These are phyloP conservation scores for Sebastolobus alascanus DNA, from an alignment of 2,797 vertebrate genomes.

Conservation along the genomic window DNA sequence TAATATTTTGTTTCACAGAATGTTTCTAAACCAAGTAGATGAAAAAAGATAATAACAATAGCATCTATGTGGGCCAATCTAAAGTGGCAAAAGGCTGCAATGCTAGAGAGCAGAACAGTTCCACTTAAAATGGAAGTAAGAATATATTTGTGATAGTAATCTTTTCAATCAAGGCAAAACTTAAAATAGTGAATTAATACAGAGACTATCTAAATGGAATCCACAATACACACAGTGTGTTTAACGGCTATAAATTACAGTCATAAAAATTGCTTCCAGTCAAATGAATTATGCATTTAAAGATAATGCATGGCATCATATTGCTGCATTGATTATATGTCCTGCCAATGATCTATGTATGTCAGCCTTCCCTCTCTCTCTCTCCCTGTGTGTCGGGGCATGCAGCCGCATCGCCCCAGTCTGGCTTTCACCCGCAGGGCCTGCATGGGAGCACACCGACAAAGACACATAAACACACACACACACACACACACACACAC, in stretches of 20 bases:
- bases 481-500: conserved; percentile 44
- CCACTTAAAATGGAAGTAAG: not conserved
- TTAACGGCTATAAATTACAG: conserved; percentile 1
- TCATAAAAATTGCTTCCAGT: conserved; percentile 5
- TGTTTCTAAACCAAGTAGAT: not conserved
- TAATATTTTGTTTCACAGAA: not conserved
- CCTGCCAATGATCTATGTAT: conserved; percentile 30
- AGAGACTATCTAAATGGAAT: not conserved
- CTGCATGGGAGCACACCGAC: conserved; percentile 36
- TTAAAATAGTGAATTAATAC: not conserved
- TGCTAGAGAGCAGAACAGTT: not conserved
- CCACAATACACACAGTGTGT: not conserved
- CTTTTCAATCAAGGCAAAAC: not conserved
- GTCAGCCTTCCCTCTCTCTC: conserved; percentile 38
- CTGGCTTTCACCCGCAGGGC: conserved; percentile 61
- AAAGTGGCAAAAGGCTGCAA: not conserved
- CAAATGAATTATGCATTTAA: conserved; percentile 30
- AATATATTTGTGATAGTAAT: not conserved
- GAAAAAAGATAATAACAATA: not conserved
- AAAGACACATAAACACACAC: conserved; percentile 43
- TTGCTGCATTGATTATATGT: conserved; percentile 43
- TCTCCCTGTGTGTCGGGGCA: conserved; percentile 69
- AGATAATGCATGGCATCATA: conserved; percentile 24
- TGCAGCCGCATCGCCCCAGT: conserved; percentile 57
- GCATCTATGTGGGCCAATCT: not conserved